Evolutionary conservation across 2,888 invertebrate species (phyloP), one percentile per base, ranked within the genome.

Genomic region (Chironomus tentans): DNA sequence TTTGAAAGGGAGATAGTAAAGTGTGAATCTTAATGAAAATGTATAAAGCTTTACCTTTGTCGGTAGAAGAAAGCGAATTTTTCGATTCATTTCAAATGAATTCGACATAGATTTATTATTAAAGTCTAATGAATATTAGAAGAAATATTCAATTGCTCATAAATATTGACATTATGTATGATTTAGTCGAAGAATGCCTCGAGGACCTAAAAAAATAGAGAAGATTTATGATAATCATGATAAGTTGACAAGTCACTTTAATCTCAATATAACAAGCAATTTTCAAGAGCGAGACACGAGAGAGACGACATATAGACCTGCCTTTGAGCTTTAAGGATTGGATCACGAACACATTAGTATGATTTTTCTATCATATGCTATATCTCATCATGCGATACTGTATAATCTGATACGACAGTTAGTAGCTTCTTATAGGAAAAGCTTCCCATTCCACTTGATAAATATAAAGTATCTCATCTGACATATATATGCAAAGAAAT

Each of bases 51-150:
- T 75, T 68, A 75, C 75, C 68, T 68, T 68, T n/a, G 50, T 28
- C n/a, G 68, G 68, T 21, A 68, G 68, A n/a, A 68, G 68, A 48
- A 68, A 50, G 7, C 68, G 68, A 48, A 68, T 68, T 68, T 75
- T 68, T 12, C 56, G 68, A 50, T 75, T 68, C 75, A 68, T 75
- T 21, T 4, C 46, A 28, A 28, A 22, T 21, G 13, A 65, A 21
- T 56, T 6, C 56, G 15, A 50, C 50, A 5, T 3, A 2, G 2
- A 38, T 10, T 2, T 38, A 38, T 38, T 10, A 38, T 38, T 38
- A 38, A 38, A 38, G 38, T 38, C 1, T 38, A 38, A 10, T 38
- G 38, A 38, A 38, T 38, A 38, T 10, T 38, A 1, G 10, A 38
- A 10, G 38, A 56, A 56, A 56, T 56, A 15, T 56, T 5, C 56